Evolutionary conservation across 2,888 invertebrate genomes (phyloP).

Genomic region (Drepanosiphum platanoidis): DNA sequence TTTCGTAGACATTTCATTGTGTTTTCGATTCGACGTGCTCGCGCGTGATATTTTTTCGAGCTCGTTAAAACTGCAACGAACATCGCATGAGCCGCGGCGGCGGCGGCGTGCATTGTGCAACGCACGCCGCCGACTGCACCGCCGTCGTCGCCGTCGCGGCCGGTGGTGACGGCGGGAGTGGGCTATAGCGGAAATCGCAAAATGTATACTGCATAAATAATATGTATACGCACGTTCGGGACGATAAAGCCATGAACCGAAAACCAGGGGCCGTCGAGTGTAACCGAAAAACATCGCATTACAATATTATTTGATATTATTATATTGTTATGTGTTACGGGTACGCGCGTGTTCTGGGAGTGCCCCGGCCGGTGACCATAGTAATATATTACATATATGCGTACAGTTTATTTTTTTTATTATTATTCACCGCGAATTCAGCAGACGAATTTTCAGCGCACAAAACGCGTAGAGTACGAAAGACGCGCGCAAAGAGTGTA

Average conservation of each 20-base stretch:
- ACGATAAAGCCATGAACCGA: constrained; percentile 16
- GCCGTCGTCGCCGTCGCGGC: too few species aligned
- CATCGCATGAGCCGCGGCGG: background rate
- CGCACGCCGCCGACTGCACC: too few species aligned
- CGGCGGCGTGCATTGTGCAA: background rate
- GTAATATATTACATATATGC: too few species aligned
- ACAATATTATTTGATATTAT: background rate
- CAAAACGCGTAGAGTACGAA: too few species aligned
- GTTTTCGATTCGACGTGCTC: too few species aligned
- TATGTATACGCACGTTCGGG: background rate
- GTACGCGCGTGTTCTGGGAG: background rate
- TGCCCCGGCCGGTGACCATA: background rate
- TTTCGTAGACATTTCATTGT: background rate
- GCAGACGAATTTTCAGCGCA: background rate
- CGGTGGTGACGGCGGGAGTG: constrained; percentile 14
- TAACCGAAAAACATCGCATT: constrained; percentile 18
- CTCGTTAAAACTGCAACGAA: constrained; percentile 13
- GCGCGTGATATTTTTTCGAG: too few species aligned
- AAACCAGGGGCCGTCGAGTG: background rate
- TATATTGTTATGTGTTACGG: too few species aligned
- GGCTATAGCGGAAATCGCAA: constrained; percentile 40
- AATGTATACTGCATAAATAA: background rate
- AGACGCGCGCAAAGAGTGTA: too few species aligned
- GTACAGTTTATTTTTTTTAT: background rate
- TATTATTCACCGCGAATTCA: too few species aligned